These are phyloP conservation scores for Rhinatrema bivittatum DNA, from an alignment of 2,797 vertebrate genomes.

Conservation along the genomic window DNA sequence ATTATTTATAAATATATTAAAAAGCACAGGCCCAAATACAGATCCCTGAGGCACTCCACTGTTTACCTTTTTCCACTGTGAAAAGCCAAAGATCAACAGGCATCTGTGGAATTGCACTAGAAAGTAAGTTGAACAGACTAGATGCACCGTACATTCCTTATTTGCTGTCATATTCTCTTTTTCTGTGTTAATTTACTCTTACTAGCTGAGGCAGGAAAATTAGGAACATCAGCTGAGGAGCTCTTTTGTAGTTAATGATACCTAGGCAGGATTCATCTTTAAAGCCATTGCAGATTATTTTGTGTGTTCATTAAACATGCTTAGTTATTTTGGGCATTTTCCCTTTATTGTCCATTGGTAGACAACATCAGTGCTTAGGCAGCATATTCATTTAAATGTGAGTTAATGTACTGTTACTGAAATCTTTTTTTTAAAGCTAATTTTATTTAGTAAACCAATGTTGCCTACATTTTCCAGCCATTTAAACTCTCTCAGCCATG, in stretches of 20 bases:
- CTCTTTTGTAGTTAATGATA: neutral
- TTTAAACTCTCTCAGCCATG: neutral
- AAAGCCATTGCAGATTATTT: neutral
- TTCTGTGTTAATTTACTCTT: neutral
- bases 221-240: neutral
- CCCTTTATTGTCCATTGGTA: neutral
- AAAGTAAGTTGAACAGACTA: too few relatives aligned
- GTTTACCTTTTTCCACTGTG: too few relatives aligned
- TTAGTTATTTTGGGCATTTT: accelerated
- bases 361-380: accelerated
- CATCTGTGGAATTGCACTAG: too few relatives aligned
- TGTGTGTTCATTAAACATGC: neutral
- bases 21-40: too few relatives aligned
- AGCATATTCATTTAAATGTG: neutral
- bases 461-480: neutral
- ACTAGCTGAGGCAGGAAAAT: neutral
- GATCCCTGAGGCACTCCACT: too few relatives aligned
- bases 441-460: neutral
- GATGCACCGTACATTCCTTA: too few relatives aligned
- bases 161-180: too few relatives aligned
- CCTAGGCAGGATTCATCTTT: neutral
- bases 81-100: too few relatives aligned
- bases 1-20: too few relatives aligned
- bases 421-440: neutral
- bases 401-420: neutral